Base-by-base conservation (phyloP, 2,888 invertebrate genomes). In the Hofmannophila pseudospretella region DNA sequence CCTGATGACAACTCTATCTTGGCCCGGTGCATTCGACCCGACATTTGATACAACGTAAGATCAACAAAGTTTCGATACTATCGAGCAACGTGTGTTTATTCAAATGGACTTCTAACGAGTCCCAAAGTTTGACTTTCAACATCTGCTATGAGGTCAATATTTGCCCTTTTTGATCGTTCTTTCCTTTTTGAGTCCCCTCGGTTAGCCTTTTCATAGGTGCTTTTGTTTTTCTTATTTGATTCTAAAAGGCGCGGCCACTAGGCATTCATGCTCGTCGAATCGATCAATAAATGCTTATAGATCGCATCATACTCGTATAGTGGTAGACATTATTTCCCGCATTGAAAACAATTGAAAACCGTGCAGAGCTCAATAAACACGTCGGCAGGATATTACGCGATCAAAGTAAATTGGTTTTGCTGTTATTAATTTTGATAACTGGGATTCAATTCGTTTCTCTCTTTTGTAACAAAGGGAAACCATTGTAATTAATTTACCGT, bases 401-500 rank as follows among this genome's bases (percentile, higher is more conserved):
- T 65, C 77, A 66, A 59, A 71, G 70, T 67, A 76, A 84, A 84
- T 82, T 81, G 81, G 63, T 81, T 80, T 74, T 72, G 80, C 73
- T 67, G 82, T 81, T 81, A 82, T 84, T 84, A 82, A 81, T 82
- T 81, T 79, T 80, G 81, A 80, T 82, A 84, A 81, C 82, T 81
- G 84, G 80, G 81, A 82, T 85, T 79, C 79, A 56, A 79, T 76
- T 79, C 74, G 82, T 81, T 81, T 84, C 82, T 81, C 82, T 81
- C 79, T 82, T 84, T 80, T 80, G 80, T 81, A 82, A 84, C 82
- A 84, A 84, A 84, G 80, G 80, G 79, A 82, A 84, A 73, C 76
- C 77, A 76, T 79, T 63, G 78, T 78, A 82, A 84, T 84, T 81
- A 78, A 80, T 80, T 79, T 69, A 71, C 58, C 62, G 72, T 69